These are phyloP conservation scores for Gymnocephalus cernua DNA, from an alignment of 2,113 vertebrate species.

Conservation along the genomic window DNA sequence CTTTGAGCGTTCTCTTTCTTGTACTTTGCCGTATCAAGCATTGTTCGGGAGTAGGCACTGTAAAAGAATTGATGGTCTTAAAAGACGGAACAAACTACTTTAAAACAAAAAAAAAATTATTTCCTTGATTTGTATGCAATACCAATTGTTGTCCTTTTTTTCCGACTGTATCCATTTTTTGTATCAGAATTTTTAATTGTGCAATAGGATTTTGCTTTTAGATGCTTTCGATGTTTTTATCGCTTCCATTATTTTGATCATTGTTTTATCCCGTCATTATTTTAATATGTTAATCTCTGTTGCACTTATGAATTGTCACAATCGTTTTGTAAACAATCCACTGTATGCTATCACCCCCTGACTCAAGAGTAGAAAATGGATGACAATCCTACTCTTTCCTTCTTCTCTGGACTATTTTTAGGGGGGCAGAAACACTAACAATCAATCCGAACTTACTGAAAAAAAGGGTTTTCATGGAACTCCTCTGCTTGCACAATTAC, in stretches of 20 bases:
- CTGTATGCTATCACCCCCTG: constrained; percentile 21
- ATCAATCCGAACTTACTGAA: constrained; percentile 47
- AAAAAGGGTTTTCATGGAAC: constrained; percentile 42
- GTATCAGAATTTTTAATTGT: constrained; percentile 92
- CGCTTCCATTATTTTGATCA: constrained; percentile 72
- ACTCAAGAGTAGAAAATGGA: constrained; percentile 62
- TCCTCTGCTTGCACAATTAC: constrained; percentile 66
- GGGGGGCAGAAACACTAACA: constrained; percentile 48
- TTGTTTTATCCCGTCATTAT: constrained; percentile 58
- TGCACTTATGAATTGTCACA: constrained; percentile 81
- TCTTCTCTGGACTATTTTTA: constrained; percentile 51
- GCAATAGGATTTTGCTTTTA: constrained; percentile 97
- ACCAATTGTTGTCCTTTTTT: constrained; percentile 84
- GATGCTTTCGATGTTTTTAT: constrained; percentile 85
- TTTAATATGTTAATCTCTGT: constrained; percentile 75
- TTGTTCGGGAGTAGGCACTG: constrained; percentile 80
- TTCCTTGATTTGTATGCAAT: constrained; percentile 91
- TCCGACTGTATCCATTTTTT: constrained; percentile 80
- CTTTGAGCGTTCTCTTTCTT: constrained; percentile 72
- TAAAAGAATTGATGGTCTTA: constrained; percentile 89
- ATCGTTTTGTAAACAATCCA: constrained; percentile 73
- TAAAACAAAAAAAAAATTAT: constrained; percentile 49
- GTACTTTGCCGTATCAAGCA: constrained; percentile 50
- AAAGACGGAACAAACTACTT: constrained; percentile 89
- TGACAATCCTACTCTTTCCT: constrained; percentile 76